phyloP scores from a whole-genome alignment of 2,797 vertebrate species.

The Lophotriccus pileatus region DNA sequence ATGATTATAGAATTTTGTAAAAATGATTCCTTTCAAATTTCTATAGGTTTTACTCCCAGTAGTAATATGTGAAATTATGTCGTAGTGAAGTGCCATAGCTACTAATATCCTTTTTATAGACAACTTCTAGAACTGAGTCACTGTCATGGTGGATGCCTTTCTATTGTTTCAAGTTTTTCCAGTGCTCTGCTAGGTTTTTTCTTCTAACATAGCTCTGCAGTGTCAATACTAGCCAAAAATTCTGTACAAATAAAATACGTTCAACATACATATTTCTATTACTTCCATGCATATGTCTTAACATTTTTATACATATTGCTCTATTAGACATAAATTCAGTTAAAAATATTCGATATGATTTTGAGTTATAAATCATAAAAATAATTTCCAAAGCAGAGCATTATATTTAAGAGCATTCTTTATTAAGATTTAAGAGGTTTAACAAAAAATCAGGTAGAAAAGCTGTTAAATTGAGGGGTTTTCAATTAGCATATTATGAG shows the following conservation, averaged over 20 bases:
- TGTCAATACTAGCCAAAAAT: neutral
- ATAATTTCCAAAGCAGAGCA: neutral
- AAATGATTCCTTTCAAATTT: neutral
- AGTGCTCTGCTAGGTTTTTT: neutral
- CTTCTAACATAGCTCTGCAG: neutral
- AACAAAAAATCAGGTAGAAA: neutral
- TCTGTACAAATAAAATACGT: neutral
- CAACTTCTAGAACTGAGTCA: neutral
- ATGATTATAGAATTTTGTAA: neutral
- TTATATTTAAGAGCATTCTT: neutral
- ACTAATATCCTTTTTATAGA: neutral
- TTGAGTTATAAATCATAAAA: neutral
- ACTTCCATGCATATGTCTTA: neutral
- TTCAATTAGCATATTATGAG: neutral
- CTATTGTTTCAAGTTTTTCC: neutral
- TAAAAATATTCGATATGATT: neutral
- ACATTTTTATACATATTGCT: neutral
- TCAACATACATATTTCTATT: neutral
- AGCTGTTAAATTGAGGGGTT: neutral
- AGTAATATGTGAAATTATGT: neutral
- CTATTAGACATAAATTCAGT: neutral
- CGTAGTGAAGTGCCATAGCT: neutral
- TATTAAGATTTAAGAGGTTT: neutral
- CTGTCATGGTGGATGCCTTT: neutral
- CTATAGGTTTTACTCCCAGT: neutral